Evolutionary conservation across 2,888 invertebrate genomes (phyloP).

Genomic region (Agriopis marginaria): DNA sequence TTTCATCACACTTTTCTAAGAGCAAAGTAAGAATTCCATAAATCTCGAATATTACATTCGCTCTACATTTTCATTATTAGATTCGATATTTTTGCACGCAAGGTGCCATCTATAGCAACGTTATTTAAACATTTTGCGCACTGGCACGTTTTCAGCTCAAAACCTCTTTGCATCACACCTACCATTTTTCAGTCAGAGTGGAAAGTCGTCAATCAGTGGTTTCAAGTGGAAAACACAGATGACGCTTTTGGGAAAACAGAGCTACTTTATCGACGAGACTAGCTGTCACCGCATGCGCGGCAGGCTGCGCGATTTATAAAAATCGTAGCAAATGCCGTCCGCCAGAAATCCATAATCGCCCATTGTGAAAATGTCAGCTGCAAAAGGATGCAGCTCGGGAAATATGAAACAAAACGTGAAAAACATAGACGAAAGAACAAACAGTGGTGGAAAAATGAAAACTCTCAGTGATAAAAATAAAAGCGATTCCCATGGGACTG

Average conservation of each 20-base stretch:
- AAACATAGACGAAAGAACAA: constrained; percentile 52
- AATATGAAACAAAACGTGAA: constrained; percentile 61
- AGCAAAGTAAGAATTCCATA: too few relatives aligned
- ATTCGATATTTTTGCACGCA: background rate
- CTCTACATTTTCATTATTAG: background rate
- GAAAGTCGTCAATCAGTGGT: background rate
- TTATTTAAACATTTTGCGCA: background rate
- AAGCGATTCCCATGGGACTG: constrained; percentile 51
- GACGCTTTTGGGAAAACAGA: constrained; percentile 49
- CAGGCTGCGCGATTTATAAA: constrained; percentile 84
- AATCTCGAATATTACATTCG: background rate
- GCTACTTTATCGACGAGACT: constrained; percentile 65
- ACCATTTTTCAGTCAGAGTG: background rate
- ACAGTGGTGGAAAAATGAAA: constrained; percentile 61
- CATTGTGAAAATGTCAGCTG: constrained; percentile 77
- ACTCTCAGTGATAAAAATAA: constrained; percentile 68
- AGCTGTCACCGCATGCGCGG: constrained; percentile 77
- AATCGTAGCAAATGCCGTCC: constrained; percentile 72
- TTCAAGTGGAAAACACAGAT: constrained; percentile 47
- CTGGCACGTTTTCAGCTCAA: background rate
- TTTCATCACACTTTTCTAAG: too few relatives aligned
- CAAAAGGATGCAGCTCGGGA: constrained; percentile 59
- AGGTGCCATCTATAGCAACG: constrained; percentile 41
- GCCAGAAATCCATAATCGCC: constrained; percentile 82
- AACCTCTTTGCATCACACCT: background rate